Base-by-base conservation (phyloP, 2,888 invertebrate genomes). In the Oscheius onirici region DNA sequence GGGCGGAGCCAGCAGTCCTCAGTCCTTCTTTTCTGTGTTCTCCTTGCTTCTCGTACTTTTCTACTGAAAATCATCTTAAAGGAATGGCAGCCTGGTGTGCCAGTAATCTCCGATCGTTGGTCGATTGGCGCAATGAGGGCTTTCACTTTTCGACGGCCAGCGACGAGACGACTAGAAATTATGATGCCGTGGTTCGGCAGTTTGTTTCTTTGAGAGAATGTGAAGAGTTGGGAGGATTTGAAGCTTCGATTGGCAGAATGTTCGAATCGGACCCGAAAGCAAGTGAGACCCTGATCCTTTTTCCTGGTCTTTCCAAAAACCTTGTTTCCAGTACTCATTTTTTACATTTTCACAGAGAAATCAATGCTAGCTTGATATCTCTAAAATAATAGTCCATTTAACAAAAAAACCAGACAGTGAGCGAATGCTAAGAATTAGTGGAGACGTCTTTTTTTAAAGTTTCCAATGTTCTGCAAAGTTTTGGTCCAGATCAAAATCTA, bases 111-210 rank as follows among this genome's bases (percentile, higher is more conserved):
- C 58, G 58, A 17, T 58, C 58, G 8, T 17, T 58, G 0, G 43
- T n/a, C 13, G 84, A 78, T 24, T 86, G 86, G 86, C 73, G 71
- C 20, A 69, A 69, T 11, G 77, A 77, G 8, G 81, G 82, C 6
- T 73, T 86, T 40, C 67, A 73, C 20, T 52, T 85, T 43, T 75
- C 77, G 8, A 82, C 81, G 3, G 73, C 77, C 1, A 77, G 74
- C 44, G 76, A 86, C 65, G 84, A 85, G 68, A 66, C 77, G 20
- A 79, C 79, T 10, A 77, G 79, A 54, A 57, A 77, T 68, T 89
- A 87, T 79, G 90, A 90, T 82, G 89, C 89, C 2, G 83, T 88
- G 15, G 74, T 90, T 2, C 87, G 89, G 60, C 90, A 90, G 88
- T 52, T 86, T 86, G 89, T 88, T 81, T 77, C 74, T 15, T 89